Evolutionary conservation across 2,113 vertebrate species (phyloP), one percentile per base, ranked within the genome.

Genomic region (Sprattus sprattus): DNA sequence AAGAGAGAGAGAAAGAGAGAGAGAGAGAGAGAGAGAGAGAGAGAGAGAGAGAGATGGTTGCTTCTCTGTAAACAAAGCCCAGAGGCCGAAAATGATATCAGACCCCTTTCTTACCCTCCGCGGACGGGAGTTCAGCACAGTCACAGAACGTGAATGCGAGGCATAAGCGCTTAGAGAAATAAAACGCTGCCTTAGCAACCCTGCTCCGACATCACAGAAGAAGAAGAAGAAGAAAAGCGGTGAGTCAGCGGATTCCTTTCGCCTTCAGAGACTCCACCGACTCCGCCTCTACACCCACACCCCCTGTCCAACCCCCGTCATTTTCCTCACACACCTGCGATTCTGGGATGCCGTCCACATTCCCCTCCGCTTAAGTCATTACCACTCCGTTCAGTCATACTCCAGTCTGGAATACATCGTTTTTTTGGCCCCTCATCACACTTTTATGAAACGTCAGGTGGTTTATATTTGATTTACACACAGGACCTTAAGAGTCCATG

Each of bases 221-320:
- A 60, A 60, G 54, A 71, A 71, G 64, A 71, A 71, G 15, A 71
- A 32, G 7, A 71, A 71, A 71, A 39, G 39, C 11, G 11, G 20
- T 16, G 54, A 87, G 82, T 87, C 89, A 87, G 81, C 87, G 86
- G 45, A 45, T 82, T 49, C 80, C n/a, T 25, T 16, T 78, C 5
- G 2, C 7, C 57, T 32, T 11, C 64, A 28, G 64, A 71, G 9
- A 32, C 25, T 25, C 3, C 64, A 15, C 64, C 54, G 2, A 6
- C 15, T 60, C 22, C 11, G 47, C 6, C 15, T 13, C 15, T 32
- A 15, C 75, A 16, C 22, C 28, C 57, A 10, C 67, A 47, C 67
- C 81, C 86, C 47, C 75, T 32, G 45, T 47, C 82, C 84, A 83
- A 39, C 81, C 32, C 67, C 52, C 20, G 4, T 20, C 54, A 60